Conservation (phyloP, 2,113 vertebrate species). For the Acinonyx jubatus region DNA sequence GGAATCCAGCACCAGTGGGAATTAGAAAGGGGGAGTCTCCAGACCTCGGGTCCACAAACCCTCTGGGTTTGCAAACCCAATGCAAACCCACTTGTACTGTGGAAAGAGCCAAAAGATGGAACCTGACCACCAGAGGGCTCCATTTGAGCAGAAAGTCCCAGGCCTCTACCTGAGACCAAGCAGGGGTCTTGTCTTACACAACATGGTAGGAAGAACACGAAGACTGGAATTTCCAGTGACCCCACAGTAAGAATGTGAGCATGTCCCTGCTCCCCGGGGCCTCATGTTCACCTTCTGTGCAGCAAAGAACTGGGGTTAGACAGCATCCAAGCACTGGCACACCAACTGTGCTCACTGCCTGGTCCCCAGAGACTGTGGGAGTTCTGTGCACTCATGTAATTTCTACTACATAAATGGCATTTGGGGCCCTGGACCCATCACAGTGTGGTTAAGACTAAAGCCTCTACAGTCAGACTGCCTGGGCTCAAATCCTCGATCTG, state of each 20-base stretch:
- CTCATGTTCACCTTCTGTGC: neutral
- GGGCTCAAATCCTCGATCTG: neutral
- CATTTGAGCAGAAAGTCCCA: neutral
- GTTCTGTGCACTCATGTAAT: neutral
- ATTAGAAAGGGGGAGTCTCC: neutral
- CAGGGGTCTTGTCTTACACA: neutral
- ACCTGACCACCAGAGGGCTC: conserved; percentile 45
- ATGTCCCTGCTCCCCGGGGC: neutral
- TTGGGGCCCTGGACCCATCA: neutral
- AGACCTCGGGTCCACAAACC: neutral
- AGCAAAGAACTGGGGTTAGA: neutral
- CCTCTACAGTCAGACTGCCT: neutral
- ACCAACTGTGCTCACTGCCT: neutral
- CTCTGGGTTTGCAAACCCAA: neutral
- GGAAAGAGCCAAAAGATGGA: neutral
- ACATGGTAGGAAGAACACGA: fast-evolving
- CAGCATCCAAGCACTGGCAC: neutral
- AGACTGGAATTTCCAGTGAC: neutral
- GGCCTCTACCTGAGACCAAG: neutral
- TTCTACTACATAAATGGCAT: neutral
- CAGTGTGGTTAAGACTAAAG: neutral
- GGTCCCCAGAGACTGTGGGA: neutral
- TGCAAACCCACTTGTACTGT: too few relatives aligned
- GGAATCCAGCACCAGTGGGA: neutral
- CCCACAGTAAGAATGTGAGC: neutral